Base-by-base conservation (phyloP, 2,888 invertebrate species). In the Sminthurinus aureus region DNA sequence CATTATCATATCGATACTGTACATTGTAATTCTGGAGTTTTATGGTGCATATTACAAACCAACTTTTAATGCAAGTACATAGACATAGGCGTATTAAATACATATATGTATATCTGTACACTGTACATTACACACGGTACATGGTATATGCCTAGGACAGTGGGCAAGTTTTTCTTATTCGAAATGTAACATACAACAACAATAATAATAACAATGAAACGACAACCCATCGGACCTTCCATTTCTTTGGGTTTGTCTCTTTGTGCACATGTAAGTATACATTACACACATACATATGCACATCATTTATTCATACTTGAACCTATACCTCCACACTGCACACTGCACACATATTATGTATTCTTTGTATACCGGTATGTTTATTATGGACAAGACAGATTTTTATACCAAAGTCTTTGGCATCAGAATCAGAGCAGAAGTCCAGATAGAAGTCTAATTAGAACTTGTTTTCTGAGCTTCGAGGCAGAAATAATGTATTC, bases 401-500 rank as follows among this genome's bases (percentile, higher is more conserved):
- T 58, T 58, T 58, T 58, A 58, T 58, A 58, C 58, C 13, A 13
- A 58, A 58, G 71, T 51, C 22, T 51, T 50, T 75, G 52, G 51
- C 74, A 79, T 79, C 26, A 81, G 84, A 84, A 84, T 84, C 81
- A 84, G 84, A 84, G 84, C 84, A 84, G 77, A 82, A 84, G 84
- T 84, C 64, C 18, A 75, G 82, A 84, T 84, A 38, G 38, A 38
- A 38, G 38, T 38, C 38, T 38, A 84, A 84, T 84, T 84, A 84
- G 82, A 84, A 84, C 84, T 84, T 84, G 84, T 84, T 84, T 84
- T 82, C 66, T 64, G 82, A 76, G 78, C 84, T 84, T 82, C 51
- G 75, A 82, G 84, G 84, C 82, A 82, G 75, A 76, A 82, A 84
- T 84, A 84, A 84, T 84, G 81, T 78, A 77, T 81, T 78, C 78